These are phyloP conservation scores for Indicator maculatus DNA, from an alignment of 2,113 vertebrate genomes.

Conservation along the genomic window DNA sequence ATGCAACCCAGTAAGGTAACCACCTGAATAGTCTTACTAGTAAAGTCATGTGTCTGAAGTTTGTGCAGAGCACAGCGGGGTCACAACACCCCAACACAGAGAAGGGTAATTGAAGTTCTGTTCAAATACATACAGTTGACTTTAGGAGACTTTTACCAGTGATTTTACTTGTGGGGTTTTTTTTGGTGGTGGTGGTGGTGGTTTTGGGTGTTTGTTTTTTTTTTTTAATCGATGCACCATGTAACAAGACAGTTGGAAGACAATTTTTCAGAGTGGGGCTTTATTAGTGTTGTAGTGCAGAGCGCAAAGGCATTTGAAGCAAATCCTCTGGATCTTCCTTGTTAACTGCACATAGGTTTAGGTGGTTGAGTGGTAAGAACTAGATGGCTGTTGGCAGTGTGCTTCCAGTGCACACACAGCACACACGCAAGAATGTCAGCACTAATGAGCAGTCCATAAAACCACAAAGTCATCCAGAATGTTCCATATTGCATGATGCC, in stretches of 20 bases:
- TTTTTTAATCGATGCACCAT: background rate
- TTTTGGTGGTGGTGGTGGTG: too few relatives aligned
- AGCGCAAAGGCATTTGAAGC: background rate
- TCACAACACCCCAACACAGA: background rate
- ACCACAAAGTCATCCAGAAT: background rate
- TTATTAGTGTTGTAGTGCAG: background rate
- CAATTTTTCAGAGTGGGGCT: background rate
- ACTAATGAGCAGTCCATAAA: background rate
- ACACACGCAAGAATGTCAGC: background rate
- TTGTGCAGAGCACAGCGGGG: background rate
- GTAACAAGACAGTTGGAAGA: background rate
- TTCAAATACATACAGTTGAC: background rate
- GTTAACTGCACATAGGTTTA: background rate
- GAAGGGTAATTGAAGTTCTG: background rate
- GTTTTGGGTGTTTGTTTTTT: too few relatives aligned
- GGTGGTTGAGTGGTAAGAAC: background rate
- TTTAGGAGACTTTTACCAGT: background rate
- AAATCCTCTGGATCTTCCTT: background rate
- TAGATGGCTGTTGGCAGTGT: background rate
- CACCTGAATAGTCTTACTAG: background rate
- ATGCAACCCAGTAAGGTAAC: background rate
- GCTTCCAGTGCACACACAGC: background rate
- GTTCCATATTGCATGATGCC: background rate
- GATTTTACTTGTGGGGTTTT: background rate
- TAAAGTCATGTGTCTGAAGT: rapidly evolving